These are phyloP conservation scores for Centropus unirufus DNA, from an alignment of 2,113 vertebrate genomes.

Conservation along the genomic window DNA sequence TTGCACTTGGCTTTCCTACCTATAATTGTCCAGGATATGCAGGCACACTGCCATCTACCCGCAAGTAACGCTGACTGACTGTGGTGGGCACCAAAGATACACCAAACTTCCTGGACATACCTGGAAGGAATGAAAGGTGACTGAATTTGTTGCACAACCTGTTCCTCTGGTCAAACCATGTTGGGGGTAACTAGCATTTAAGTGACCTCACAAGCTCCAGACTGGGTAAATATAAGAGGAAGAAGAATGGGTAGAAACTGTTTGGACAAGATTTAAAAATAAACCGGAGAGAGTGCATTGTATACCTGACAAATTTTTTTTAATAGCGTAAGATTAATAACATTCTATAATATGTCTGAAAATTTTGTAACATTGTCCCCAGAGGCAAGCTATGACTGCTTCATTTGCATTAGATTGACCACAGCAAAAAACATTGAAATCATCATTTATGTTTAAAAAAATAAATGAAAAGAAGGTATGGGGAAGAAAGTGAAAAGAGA, in stretches of 20 bases:
- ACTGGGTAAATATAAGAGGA: not conserved
- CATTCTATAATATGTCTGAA: not conserved
- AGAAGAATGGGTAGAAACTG: not conserved
- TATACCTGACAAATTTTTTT: not conserved
- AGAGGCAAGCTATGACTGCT: not conserved
- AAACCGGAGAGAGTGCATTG: not conserved
- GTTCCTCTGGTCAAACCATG: not conserved
- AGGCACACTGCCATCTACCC: not conserved
- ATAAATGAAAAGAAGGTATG: not conserved
- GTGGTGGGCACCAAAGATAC: not conserved
- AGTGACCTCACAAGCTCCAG: not conserved
- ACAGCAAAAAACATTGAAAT: not conserved
- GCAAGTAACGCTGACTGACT: not conserved
- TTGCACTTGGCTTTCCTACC: not conserved
- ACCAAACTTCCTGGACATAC: not conserved
- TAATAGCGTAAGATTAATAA: not conserved
- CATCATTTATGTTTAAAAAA: not conserved
- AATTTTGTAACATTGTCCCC: not conserved
- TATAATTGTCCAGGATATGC: fast-evolving
- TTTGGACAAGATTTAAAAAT: not conserved
- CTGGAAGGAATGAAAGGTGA: not conserved
- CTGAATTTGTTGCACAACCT: not conserved
- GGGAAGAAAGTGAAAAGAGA: conserved; percentile 6
- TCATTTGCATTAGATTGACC: not conserved
- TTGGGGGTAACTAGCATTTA: not conserved